phyloP scores from a whole-genome alignment of 2,113 vertebrate genomes.

The Phalacrocorax carbo region DNA sequence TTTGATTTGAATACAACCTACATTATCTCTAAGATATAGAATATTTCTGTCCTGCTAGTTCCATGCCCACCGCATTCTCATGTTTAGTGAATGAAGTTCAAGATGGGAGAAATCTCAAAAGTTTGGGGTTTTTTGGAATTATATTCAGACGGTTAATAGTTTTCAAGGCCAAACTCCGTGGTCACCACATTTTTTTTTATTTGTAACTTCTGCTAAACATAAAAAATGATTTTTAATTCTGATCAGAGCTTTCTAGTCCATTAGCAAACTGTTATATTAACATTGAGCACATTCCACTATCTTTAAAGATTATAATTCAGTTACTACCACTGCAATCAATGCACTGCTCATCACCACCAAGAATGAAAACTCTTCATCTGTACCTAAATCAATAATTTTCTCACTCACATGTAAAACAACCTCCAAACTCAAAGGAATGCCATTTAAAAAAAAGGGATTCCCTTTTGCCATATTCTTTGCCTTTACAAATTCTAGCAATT shows the following conservation, averaged over 20 bases:
- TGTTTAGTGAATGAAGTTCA: neutral
- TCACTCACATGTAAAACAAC: neutral
- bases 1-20: neutral
- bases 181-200: slow-evolving; percentile 41
- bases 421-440: neutral
- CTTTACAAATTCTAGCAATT: neutral
- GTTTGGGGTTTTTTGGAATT: neutral
- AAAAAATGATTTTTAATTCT: slow-evolving; percentile 63
- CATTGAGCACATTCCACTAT: neutral
- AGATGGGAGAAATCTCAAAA: neutral
- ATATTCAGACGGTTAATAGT: slow-evolving; percentile 22
- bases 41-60: neutral
- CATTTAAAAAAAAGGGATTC: neutral
- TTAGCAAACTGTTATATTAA: slow-evolving; percentile 62
- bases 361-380: neutral
- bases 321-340: neutral
- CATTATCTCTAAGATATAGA: neutral
- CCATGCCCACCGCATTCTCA: neutral
- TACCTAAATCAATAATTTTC: neutral
- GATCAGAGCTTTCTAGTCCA: slow-evolving; percentile 32
- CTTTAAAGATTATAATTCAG: slow-evolving; percentile 61
- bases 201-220: slow-evolving; percentile 46
- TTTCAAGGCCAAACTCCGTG: slow-evolving; percentile 46
- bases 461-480: neutral
- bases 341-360: neutral